Evolutionary conservation across 2,888 invertebrate species (phyloP), one percentile per base, ranked within the genome.

Genomic region (Acleris emargana): DNA sequence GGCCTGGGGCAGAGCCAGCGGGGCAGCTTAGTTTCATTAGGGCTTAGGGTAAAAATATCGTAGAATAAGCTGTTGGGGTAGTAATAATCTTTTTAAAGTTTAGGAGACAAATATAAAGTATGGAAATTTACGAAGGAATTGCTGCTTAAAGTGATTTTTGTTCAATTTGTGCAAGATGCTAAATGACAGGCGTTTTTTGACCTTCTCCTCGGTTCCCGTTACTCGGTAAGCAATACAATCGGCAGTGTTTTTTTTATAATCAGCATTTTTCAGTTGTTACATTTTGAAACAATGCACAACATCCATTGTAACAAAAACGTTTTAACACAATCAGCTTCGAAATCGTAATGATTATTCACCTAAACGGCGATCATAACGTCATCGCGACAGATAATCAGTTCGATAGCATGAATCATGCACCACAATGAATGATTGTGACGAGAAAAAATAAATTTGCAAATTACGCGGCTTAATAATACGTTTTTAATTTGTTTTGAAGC

Each of bases 1-100:
- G 28, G 28, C 42, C 42, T 16, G 42, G 43, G 45, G 45, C 17
- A 38, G 59, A 71, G 74, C 70, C 55, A 67, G 53, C 52, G 5
- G 38, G 28, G 43, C 28, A 47, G 59, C 22, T 60, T 66, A 57
- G 60, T 60, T 62, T 43, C 43, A 62, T 57, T 66, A 60, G 66
- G 63, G 20, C 18, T 45, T 13, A 17, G 52, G 28, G 16, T 28
- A 55, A 53, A 54, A 53, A 42, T 22, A 13, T 16, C 13, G 52
- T 9, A 50, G 42, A 18, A 7, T 5, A 13, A 18, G 16, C 25
- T 52, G 28, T 52, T 3, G 28, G 25, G 25, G 16, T 45, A 45
- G 5, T n/a, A 45, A 6, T n/a, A 38, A 45, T 13, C n/a, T n/a
- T 45, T n/a, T 45, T 16, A n/a, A 45, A 45, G n/a, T 45, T 5